Percentiles rank a stretch among this genome's conserved stretches.
phyloP scores from a whole-genome alignment of 2,113 vertebrate genomes.

The Meles meles region DNA sequence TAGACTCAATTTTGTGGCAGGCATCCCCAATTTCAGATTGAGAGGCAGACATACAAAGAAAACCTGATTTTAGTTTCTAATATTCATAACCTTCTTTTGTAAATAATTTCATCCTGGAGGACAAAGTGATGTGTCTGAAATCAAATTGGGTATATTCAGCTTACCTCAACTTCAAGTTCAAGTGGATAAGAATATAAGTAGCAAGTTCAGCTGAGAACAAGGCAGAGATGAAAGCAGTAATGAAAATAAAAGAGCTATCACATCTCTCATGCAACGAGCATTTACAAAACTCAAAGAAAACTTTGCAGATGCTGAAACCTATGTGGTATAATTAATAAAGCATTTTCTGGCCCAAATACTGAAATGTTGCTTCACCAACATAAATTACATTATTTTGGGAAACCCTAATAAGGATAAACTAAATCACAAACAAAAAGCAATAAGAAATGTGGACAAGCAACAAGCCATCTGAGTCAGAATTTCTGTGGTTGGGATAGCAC shows the following conservation, averaged over 20 bases:
- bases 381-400: neutral
- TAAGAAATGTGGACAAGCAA: neutral
- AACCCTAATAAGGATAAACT: neutral
- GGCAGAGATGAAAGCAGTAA: neutral
- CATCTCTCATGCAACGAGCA: neutral
- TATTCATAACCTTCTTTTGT: neutral
- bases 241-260: neutral
- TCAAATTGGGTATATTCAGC: neutral
- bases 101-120: neutral
- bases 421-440: neutral
- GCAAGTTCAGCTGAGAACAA: slow-evolving; percentile 26
- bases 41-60: neutral
- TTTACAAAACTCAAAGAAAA: neutral
- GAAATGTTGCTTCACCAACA: neutral
- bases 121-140: neutral
- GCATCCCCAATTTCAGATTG: neutral
- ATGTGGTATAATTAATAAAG: neutral
- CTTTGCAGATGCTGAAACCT: neutral
- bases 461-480: neutral
- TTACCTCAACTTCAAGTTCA: slow-evolving; percentile 26
- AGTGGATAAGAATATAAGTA: neutral
- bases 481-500: neutral
- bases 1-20: neutral
- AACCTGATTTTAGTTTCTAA: neutral
- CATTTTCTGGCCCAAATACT: neutral